Evolutionary conservation across 2,888 invertebrate genomes (phyloP).

Genomic region (Agrochola circellaris): DNA sequence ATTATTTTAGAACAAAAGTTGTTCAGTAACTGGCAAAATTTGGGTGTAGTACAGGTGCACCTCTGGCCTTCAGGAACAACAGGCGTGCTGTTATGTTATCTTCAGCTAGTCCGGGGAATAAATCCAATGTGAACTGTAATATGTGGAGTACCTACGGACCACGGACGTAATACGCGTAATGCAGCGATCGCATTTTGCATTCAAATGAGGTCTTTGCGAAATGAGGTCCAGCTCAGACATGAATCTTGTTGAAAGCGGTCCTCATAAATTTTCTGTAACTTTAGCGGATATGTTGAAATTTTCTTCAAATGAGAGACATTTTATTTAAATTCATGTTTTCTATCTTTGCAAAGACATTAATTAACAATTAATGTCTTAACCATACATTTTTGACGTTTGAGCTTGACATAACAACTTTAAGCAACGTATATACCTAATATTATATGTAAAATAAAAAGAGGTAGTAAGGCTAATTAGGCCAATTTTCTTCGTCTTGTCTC

Average conservation of each 20-base stretch:
- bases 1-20: slow-evolving; percentile 2
- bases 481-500: too few relatives aligned
- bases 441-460: too few relatives aligned
- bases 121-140: slow-evolving; percentile 10
- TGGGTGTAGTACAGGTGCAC: too few relatives aligned
- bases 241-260: slow-evolving; percentile 38
- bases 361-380: not conserved
- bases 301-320: not conserved
- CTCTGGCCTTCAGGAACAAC: too few relatives aligned
- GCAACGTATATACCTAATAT: too few relatives aligned
- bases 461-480: too few relatives aligned
- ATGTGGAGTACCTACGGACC: slow-evolving; percentile 13
- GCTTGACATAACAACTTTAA: too few relatives aligned
- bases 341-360: not conserved
- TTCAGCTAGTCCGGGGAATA: slow-evolving; percentile 4
- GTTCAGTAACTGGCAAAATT: too few relatives aligned
- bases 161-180: slow-evolving; percentile 41
- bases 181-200: slow-evolving; percentile 44
- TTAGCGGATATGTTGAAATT: slow-evolving; percentile 11
- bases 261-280: slow-evolving; percentile 8
- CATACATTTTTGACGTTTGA: not conserved
- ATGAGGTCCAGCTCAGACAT: slow-evolving; percentile 39
- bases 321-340: slow-evolving; percentile 11
- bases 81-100: not conserved
- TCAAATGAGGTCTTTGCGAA: slow-evolving; percentile 45